A percentile compares a stretch with the other conserved stretches of the same genome.
Evolutionary conservation across 2,888 invertebrate genomes (phyloP).

Genomic region (Ichneumon xanthorius): DNA sequence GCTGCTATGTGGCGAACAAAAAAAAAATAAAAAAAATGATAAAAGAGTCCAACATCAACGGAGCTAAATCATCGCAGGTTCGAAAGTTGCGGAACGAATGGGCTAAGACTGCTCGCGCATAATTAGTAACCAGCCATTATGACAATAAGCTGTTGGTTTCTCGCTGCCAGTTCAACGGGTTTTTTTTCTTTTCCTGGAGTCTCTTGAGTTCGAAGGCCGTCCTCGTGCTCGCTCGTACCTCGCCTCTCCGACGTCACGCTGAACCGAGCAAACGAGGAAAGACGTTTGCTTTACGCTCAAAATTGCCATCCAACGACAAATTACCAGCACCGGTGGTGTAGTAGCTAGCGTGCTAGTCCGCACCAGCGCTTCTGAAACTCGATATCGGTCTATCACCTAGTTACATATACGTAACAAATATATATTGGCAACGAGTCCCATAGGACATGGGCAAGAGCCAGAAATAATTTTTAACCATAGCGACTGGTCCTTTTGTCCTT

Average conservation of each 20-base stretch:
- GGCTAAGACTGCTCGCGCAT: slow-evolving; percentile 41
- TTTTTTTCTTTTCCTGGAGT: slow-evolving; percentile 27
- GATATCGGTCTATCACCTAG: no score
- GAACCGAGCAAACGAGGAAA: slow-evolving; percentile 1
- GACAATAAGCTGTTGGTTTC: slow-evolving; percentile 8
- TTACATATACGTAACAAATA: no score
- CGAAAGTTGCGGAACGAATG: slow-evolving; percentile 60
- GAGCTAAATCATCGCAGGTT: slow-evolving; percentile 18
- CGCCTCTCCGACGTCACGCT: slow-evolving; percentile 12
- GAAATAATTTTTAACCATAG: no score
- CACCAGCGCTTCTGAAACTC: no score
- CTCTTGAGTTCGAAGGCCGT: slow-evolving; percentile 54
- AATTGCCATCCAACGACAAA: slow-evolving; percentile 11
- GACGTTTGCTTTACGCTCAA: slow-evolving; percentile 26
- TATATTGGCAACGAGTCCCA: no score
- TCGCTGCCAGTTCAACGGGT: slow-evolving; percentile 14
- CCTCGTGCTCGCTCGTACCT: slow-evolving; percentile 24
- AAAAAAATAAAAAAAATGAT: slow-evolving; percentile 10
- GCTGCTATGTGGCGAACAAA: not conserved
- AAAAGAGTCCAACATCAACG: slow-evolving; percentile 24
- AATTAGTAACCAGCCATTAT: slow-evolving; percentile 52
- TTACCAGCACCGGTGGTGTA: no score
- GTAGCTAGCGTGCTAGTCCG: no score
- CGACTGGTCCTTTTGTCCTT: no score
- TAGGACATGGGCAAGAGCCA: no score